Evolutionary conservation across 2,888 invertebrate genomes (phyloP), one percentile per base, ranked within the genome.

Genomic region (Chymomyza fuscimana): DNA sequence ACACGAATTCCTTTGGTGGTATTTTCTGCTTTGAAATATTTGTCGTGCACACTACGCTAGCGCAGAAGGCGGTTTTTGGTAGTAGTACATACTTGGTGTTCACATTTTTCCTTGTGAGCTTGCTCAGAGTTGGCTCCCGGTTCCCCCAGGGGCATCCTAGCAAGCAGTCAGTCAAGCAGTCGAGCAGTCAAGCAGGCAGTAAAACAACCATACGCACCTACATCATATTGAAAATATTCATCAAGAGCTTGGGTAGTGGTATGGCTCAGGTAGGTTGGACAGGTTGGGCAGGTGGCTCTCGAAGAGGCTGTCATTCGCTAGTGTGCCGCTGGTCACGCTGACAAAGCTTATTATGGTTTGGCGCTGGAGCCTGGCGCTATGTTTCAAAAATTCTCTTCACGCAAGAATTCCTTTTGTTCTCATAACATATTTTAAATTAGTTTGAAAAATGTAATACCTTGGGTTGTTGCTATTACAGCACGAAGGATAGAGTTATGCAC

Each of bases 321-420:
- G 32, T 32, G 19, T 66, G 32, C 62, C 63, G 76, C 73, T 80
- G 80, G 82, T 82, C 81, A 81, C 83, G 80, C 78, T 81, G 80
- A 81, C 80, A 74, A 79, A 77, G 80, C 80, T 78, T 82, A 81
- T 81, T 82, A 78, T 82, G 75, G 36, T 66, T 40, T 59, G 58
- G 15, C 16, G 32, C 32, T 32, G 32, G 32, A 19, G 12, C 22
- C 65, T 79, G 69, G 22, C 69, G 70, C 70, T 75, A 75, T 76
- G 69, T 80, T 77, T 75, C 78, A 73, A 74, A 82, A 81, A 82
- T 81, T 82, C 78, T 80, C 78, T 82, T 75, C 80, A 81, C 80
- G 79, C 79, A 80, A 75, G 82, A 80, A 80, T 81, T 81, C 79
- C 81, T 77, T 80, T 80, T 81, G 82, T 81, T 80, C 81, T 73